These are phyloP conservation scores for Spatula clypeata DNA, from an alignment of 2,797 vertebrate species.

Conservation along the genomic window DNA sequence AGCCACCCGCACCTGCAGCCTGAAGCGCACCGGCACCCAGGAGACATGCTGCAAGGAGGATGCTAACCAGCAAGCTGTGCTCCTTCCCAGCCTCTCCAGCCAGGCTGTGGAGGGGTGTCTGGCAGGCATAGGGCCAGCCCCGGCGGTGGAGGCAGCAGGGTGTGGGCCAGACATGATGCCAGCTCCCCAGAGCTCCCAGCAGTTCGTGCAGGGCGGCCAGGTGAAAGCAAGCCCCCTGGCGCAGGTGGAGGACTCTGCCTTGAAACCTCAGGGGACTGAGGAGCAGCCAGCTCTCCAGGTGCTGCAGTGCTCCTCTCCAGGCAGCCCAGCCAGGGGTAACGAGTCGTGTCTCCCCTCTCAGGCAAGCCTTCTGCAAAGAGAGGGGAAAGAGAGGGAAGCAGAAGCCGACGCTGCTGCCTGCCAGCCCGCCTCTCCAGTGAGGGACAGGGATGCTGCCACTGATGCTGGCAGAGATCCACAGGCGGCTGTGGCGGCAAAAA, in stretches of 20 bases:
- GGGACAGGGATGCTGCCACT: background rate
- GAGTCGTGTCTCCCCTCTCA: constrained; percentile 35
- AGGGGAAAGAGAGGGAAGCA: background rate
- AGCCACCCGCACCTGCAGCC: constrained; percentile 59
- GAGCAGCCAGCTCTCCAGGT: constrained; percentile 13
- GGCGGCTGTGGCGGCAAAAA: background rate
- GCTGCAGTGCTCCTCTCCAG: background rate
- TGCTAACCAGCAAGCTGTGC: constrained; percentile 62
- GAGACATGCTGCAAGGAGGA: constrained; percentile 28
- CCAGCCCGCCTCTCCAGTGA: background rate
- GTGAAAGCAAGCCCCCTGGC: background rate
- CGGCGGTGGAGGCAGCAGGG: accelerated
- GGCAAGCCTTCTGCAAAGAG: constrained; percentile 25
- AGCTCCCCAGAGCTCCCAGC: constrained; percentile 41
- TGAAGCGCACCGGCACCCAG: constrained; percentile 9
- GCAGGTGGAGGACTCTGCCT: constrained; percentile 13
- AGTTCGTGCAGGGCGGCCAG: constrained; percentile 24
- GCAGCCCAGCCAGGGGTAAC: background rate
- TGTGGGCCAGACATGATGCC: constrained; percentile 22
- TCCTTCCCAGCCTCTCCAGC: constrained; percentile 66
- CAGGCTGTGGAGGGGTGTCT: constrained; percentile 44
- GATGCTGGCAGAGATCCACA: background rate
- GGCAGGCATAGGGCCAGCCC: background rate
- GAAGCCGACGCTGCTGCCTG: background rate
- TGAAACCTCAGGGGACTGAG: constrained; percentile 37